These are phyloP conservation scores for Theretra japonica DNA, from an alignment of 2,888 invertebrate species.

Conservation along the genomic window DNA sequence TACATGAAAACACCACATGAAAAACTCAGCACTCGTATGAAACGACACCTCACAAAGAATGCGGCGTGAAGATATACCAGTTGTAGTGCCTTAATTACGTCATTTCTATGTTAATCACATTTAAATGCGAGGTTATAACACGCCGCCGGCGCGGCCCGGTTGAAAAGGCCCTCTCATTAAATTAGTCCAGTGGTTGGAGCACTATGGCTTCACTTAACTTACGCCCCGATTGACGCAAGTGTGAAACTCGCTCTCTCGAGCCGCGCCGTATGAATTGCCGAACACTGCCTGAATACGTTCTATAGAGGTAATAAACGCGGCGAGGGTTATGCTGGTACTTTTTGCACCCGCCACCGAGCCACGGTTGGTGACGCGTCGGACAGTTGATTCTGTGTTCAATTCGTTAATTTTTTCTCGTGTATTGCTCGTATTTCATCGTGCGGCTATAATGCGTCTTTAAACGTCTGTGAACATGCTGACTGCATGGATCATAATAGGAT, in stretches of 20 bases:
- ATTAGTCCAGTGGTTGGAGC: conserved; percentile 81
- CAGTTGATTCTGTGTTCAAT: conserved; percentile 9
- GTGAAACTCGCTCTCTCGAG: conserved; percentile 77
- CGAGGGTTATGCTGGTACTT: conserved; percentile 38
- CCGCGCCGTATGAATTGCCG: conserved; percentile 51
- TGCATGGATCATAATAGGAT: neutral
- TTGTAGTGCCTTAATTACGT: conserved; percentile 55
- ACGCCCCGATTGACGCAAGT: conserved; percentile 77
- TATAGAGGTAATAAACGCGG: conserved; percentile 72
- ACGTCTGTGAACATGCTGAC: neutral
- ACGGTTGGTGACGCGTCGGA: conserved; percentile 7
- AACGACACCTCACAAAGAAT: conserved; percentile 36
- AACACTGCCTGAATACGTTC: conserved; percentile 74
- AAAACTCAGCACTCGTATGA: conserved; percentile 17
- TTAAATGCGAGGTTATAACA: conserved; percentile 49
- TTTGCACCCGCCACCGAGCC: neutral
- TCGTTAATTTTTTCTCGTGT: neutral
- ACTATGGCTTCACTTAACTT: conserved; percentile 71
- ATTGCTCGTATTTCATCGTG: neutral
- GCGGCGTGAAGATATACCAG: conserved; percentile 41
- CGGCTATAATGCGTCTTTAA: neutral
- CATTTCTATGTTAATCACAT: conserved; percentile 57
- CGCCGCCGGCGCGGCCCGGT: conserved; percentile 45
- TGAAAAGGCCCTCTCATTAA: conserved; percentile 79
- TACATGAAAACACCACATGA: conserved; percentile 25